Evolutionary conservation across 2,113 vertebrate genomes (phyloP), one percentile per base, ranked within the genome.

Genomic region (Syrrhaptes paradoxus): DNA sequence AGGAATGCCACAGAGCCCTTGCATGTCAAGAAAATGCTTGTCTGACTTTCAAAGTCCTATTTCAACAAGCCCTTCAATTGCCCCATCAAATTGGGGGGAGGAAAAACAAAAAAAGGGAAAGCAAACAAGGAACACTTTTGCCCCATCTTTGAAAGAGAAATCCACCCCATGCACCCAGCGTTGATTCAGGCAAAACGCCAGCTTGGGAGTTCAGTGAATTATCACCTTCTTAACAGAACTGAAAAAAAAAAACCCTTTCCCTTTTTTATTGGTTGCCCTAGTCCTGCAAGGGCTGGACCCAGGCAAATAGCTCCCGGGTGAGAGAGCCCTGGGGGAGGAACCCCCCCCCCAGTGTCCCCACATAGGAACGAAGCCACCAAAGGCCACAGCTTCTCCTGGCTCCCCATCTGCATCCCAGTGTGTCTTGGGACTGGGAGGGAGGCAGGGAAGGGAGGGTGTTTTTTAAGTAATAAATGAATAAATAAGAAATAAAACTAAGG

Each of bases 401-500:
- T 84, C 46, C 62, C 38, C 21, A 15, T 48, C 36, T n/a, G 31
- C 78, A 45, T 16, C 71, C 74, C 38, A 67, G 82, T 2, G 10
- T 14, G 18, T 18, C 38, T 89, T 52, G 7, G 32, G 74, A 63
- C 17, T 25, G 29, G 45, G 34, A 55, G 31, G 25, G 18, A 78
- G 48, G 15, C 18, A 0, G 5, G 29, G 54, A 61, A 75, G 11
- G 11, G 22, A 86, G 55, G 19, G n/a, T 55, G 34, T 1, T 28
- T 87, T 96, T 84, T 17, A 92, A 84, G 63, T 41, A 63, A 94
- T 72, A 89, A 91, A 91, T 48, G 17, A 61, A 85, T 75, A 80
- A 91, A 85, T 86, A 85, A 91, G 36, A 52, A 90, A 71, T 72
- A 81, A 90, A 94, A 89, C 87, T 94, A 95, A 96, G 24, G 83